Base-by-base conservation (phyloP, 2,113 vertebrate species). In the Glaucidium brasilianum region DNA sequence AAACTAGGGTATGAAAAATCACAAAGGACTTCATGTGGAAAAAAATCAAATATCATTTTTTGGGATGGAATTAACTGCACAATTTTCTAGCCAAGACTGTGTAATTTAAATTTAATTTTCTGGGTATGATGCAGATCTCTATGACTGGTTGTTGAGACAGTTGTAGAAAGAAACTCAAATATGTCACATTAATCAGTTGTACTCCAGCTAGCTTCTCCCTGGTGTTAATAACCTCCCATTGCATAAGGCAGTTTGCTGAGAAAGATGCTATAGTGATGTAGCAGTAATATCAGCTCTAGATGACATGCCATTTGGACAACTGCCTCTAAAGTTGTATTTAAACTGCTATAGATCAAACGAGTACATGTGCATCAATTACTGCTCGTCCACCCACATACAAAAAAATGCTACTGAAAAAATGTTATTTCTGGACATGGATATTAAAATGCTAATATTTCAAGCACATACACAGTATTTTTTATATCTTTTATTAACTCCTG, bases 161-260 rank as follows among this genome's bases (percentile, higher is more conserved):
- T 89, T 96, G 94, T 93, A 97, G 88, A 90, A 97, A 97, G 93
- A 95, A 98, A 98, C 74, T 98, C 30, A 26, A 97, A 97, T 97
- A 95, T 95, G 96, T 97, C 97, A 98, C 97, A 98, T 98, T 98
- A 98, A 98, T 98, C 98, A 99, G 97, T 96, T 66, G 74, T 92
- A 97, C 94, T 96, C 97, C 98, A 96, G 96, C 97, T 97, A 97
- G 97, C 97, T 98, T 98, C 98, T 97, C 96, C 96, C 97, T 97
- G 50, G 89, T 91, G 89, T 85, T 97, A 96, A 96, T 86, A 97
- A 97, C 47, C 83, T 96, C 96, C 85, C 63, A 50, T 21, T 73
- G 85, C 89, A 96, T 20, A 62, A 96, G 92, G 83, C 74, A 80
- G 56, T 63, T 92, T 96, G 67, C 78, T 89, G 85, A 84, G 94